Evolutionary conservation across 2,888 invertebrate genomes (phyloP).

Genomic region (Lysandra bellargus): DNA sequence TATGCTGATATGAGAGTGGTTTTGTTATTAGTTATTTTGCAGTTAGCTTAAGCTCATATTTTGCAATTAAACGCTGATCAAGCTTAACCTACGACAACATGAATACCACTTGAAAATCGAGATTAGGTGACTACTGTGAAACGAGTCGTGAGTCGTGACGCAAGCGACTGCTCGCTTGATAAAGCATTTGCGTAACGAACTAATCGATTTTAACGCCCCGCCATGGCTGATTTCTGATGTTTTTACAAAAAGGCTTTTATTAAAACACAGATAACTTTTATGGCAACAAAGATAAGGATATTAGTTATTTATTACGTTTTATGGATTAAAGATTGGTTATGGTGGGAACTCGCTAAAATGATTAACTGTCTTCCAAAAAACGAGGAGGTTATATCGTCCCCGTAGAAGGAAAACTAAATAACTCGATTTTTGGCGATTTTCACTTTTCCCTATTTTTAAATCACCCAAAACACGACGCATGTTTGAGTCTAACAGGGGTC

Average conservation of each 20-base stretch:
- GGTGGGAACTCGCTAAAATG: not conserved
- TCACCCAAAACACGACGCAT: no score
- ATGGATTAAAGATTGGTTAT: not conserved
- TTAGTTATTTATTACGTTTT: not conserved
- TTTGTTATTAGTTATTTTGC: not conserved
- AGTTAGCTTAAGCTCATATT: not conserved
- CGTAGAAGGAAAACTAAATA: no score
- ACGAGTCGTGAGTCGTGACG: slow-evolving; percentile 62
- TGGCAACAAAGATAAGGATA: not conserved
- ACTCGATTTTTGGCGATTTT: no score
- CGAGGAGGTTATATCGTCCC: no score
- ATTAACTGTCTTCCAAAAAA: no score
- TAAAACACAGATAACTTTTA: slow-evolving; percentile 12
- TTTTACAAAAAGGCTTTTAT: slow-evolving; percentile 6
- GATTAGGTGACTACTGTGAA: slow-evolving; percentile 49
- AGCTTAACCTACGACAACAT: slow-evolving; percentile 7
- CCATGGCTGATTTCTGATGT: slow-evolving; percentile 58
- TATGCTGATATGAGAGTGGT: no score
- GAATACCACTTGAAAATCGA: slow-evolving; percentile 50
- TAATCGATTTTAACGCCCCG: slow-evolving; percentile 74
- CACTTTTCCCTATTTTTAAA: no score
- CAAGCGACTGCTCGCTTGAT: slow-evolving; percentile 62
- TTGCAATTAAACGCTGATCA: not conserved
- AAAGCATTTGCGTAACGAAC: slow-evolving; percentile 71
- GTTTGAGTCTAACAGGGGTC: no score